Percentiles rank a stretch among this genome's conserved stretches.
Evolutionary conservation across 2,113 vertebrate species (phyloP).

Genomic region (Rhipidura dahli): DNA sequence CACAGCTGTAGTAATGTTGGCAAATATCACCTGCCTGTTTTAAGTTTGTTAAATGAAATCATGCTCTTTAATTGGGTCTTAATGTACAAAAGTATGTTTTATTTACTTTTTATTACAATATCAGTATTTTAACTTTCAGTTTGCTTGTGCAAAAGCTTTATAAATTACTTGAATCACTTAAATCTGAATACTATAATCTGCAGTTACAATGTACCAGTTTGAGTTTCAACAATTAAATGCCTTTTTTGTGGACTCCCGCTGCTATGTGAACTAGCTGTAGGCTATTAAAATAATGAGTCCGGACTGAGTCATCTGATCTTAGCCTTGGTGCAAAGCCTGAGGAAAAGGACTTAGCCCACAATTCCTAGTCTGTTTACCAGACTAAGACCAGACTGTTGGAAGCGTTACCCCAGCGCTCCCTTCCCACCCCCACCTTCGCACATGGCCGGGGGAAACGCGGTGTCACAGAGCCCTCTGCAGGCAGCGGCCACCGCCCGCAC

Average conservation of each 20-base stretch:
- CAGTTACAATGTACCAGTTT: slow-evolving; percentile 70
- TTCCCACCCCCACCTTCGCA: background rate
- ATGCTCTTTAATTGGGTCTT: slow-evolving; percentile 75
- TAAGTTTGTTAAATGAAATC: slow-evolving; percentile 76
- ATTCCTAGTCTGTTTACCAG: slow-evolving; percentile 79
- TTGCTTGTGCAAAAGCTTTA: slow-evolving; percentile 70
- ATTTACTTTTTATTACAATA: slow-evolving; percentile 77
- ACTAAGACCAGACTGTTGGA: slow-evolving; percentile 64
- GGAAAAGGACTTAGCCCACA: slow-evolving; percentile 75
- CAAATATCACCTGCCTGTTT: slow-evolving; percentile 71
- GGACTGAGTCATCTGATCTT: slow-evolving; percentile 78
- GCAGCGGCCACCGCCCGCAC: background rate
- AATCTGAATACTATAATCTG: slow-evolving; percentile 70
- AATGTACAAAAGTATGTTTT: slow-evolving; percentile 71
- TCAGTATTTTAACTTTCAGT: slow-evolving; percentile 73
- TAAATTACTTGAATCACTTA: slow-evolving; percentile 76
- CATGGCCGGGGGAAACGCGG: slow-evolving; percentile 9
- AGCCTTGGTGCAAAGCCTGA: slow-evolving; percentile 72
- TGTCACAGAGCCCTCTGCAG: slow-evolving; percentile 80
- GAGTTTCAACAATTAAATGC: slow-evolving; percentile 79
- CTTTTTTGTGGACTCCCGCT: slow-evolving; percentile 77
- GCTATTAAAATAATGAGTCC: slow-evolving; percentile 81
- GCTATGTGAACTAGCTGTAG: slow-evolving; percentile 77
- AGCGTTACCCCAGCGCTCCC: slow-evolving; percentile 45
- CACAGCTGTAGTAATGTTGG: slow-evolving; percentile 76